These are phyloP conservation scores for Orussus abietinus DNA, from an alignment of 1,140 invertebrate species.

Conservation along the genomic window DNA sequence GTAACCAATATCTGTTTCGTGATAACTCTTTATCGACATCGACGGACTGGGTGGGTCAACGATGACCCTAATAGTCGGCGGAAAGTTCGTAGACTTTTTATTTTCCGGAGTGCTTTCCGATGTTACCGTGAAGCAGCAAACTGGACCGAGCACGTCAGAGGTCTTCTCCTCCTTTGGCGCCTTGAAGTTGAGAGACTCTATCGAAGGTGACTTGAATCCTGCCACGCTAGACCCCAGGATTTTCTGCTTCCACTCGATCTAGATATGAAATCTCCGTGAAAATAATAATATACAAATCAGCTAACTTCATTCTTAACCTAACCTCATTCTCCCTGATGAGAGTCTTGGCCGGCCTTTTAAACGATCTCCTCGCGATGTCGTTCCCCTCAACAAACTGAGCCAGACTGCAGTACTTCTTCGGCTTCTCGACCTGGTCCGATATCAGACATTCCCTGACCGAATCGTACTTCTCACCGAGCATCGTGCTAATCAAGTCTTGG, in stretches of 20 bases:
- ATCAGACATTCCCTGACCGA: slow-evolving; percentile 44
- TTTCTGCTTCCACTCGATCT: slow-evolving; percentile 4
- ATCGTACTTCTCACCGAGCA: slow-evolving; percentile 54
- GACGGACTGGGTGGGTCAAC: slow-evolving; percentile 51
- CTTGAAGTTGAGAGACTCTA: slow-evolving; percentile 7
- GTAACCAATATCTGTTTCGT: slow-evolving; percentile 28
- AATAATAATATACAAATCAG: slow-evolving; percentile 2
- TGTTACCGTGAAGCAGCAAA: slow-evolving; percentile 39
- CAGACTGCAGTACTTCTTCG: slow-evolving; percentile 67
- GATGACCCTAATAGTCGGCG: slow-evolving; percentile 43
- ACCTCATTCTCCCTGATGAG: slow-evolving; percentile 21
- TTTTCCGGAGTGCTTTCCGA: slow-evolving; percentile 27
- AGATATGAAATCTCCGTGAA: slow-evolving; percentile 1
- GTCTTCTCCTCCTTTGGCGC: slow-evolving; percentile 20
- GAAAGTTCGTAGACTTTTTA: slow-evolving; percentile 36
- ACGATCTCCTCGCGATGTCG: slow-evolving; percentile 73
- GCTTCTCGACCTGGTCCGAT: slow-evolving; percentile 43
- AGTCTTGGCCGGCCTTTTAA: slow-evolving; percentile 52
- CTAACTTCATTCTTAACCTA: slow-evolving; percentile 5
- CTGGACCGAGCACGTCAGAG: slow-evolving; percentile 33
- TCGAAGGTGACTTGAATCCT: neutral
- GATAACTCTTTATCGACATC: slow-evolving; percentile 45
- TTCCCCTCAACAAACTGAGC: slow-evolving; percentile 76
- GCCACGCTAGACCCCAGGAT: neutral
- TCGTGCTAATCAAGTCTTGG: slow-evolving; percentile 62